Evolutionary conservation across 1,140 invertebrate genomes (phyloP).

Genomic region (Drosophila pallidifrons): DNA sequence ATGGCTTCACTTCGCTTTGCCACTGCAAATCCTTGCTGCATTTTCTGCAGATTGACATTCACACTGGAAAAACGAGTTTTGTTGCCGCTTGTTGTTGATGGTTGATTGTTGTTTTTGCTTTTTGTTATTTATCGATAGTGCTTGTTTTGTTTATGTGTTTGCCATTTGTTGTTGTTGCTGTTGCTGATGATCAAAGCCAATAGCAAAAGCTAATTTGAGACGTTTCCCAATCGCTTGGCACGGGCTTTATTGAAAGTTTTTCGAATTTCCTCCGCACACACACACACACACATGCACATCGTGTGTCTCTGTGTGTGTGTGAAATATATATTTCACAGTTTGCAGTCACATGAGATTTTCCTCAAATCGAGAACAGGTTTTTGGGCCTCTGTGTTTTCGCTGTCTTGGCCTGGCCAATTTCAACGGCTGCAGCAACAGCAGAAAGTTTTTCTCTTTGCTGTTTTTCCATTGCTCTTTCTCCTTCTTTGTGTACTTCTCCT

Average conservation of each 20-base stretch:
- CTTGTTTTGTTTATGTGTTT: too few relatives aligned
- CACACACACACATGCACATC: conserved; percentile 5
- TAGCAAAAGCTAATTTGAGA: conserved; percentile 51
- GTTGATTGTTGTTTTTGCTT: conserved; percentile 5
- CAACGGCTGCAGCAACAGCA: conserved; percentile 28
- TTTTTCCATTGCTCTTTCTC: conserved; percentile 23
- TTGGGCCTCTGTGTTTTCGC: conserved; percentile 13
- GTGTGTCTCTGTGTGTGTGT: background rate
- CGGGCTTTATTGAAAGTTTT: conserved; percentile 60
- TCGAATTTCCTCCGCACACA: conserved; percentile 46
- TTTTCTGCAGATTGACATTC: conserved; percentile 47
- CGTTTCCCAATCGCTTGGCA: conserved; percentile 56
- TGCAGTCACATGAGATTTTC: conserved; percentile 29
- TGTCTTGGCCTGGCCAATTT: conserved; percentile 31
- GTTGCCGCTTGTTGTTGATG: background rate
- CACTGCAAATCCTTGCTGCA: conserved; percentile 52
- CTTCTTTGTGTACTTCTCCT: conserved; percentile 6
- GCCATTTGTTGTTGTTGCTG: background rate
- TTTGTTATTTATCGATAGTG: background rate
- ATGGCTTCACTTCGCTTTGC: conserved; percentile 22
- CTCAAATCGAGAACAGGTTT: conserved; percentile 41
- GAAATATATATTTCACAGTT: background rate
- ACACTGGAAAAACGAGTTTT: conserved; percentile 58
- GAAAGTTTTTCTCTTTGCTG: conserved; percentile 33
- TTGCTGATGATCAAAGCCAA: conserved; percentile 49